Evolutionary conservation across 35 echinoderm and acorn worm genomes (phyloP), one percentile per base, ranked within the genome.

Genomic region (Lytechinus pictus): DNA sequence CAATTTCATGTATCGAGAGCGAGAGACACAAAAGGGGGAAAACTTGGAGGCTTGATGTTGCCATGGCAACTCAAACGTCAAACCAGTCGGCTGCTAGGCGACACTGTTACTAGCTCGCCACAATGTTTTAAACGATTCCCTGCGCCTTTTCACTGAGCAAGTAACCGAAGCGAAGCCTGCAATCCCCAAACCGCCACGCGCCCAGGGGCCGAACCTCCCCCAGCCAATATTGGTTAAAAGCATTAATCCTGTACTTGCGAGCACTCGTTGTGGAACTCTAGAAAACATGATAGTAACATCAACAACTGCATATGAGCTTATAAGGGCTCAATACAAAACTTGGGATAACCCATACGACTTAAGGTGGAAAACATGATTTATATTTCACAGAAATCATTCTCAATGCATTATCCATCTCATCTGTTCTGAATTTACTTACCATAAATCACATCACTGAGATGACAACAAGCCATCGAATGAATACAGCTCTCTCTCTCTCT

Each of bases 21-120:
- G 66, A 79, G 66, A 24, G 66, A 79, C 19, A 79, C 19, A 79
- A 71, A 58, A 58, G 9, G 66, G 66, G 66, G 66, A 24, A 79
- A 79, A 79, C 19, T 29, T 51, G n/a, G 16, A 90, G 16, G 88
- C 88, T 90, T 90, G 88, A 90, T 27, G 88, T 90, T 33, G 12
- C 88, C 88, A 52, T 90, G 52, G 88, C 88, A 90, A 90, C n/a
- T 28, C 88, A 33, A 90, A 90, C 88, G 88, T 90, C 88, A 90
- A 16, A 90, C 88, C 14, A 44, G 16, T 28, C 16, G 29, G 88
- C 52, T 90, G 88, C 88, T 54, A 90, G 88, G 88, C 52, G 16
- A 90, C 88, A 90, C 10, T 52, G 88, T 52, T 54, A 52, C 88
- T 44, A 28, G 52, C 52, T 90, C 7, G 52, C 88, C 88, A 90